These are phyloP conservation scores for Pelusios castaneus DNA, from an alignment of 2,113 vertebrate genomes.

Conservation along the genomic window DNA sequence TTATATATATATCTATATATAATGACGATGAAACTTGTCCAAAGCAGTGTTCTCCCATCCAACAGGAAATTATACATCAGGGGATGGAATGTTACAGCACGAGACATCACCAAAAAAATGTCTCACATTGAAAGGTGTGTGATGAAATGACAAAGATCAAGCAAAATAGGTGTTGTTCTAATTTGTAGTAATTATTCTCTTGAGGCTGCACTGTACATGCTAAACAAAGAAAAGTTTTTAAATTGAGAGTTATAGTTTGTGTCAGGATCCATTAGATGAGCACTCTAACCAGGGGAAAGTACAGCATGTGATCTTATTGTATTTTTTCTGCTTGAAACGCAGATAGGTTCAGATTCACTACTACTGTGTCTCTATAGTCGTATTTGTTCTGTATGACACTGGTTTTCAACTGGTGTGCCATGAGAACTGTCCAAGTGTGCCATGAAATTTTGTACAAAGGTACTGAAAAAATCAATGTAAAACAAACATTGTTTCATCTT, in stretches of 20 bases:
- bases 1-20: not conserved
- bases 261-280: slow-evolving; percentile 7
- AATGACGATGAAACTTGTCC: not conserved
- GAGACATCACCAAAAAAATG: not conserved
- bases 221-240: slow-evolving; percentile 32
- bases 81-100: not conserved
- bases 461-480: too few species aligned
- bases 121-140: fast-evolving
- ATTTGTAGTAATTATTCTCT: slow-evolving; percentile 15
- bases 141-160: not conserved
- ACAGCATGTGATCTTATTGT: not conserved
- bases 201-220: not conserved
- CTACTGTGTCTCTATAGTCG: not conserved
- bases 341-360: not conserved
- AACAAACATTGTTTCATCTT: too few species aligned
- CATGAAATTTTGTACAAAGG: too few species aligned
- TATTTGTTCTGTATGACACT: not conserved
- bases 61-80: not conserved
- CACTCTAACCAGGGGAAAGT: not conserved
- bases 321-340: not conserved
- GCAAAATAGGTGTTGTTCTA: not conserved
- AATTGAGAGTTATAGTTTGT: not conserved
- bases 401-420: too few species aligned
- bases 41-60: not conserved
- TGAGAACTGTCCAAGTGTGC: too few species aligned